Evolutionary conservation across 1,140 invertebrate species (phyloP), one percentile per base, ranked within the genome.

Genomic region (Archegozetes longisetosus): DNA sequence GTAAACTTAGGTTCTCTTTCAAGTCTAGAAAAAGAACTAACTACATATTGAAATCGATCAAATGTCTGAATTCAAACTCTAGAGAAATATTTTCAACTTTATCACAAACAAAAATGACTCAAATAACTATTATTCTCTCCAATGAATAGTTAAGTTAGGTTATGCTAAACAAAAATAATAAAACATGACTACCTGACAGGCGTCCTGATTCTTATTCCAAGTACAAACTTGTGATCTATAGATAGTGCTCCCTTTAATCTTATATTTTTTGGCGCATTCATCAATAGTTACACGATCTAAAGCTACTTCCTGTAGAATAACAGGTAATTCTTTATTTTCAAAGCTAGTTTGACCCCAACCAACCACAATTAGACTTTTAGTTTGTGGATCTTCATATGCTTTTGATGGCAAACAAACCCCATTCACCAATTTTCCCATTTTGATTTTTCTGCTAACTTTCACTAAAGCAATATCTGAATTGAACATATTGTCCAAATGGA

Each of bases 121-220:
- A n/a, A n/a, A n/a, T n/a, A n/a, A n/a, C n/a, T n/a, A n/a, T n/a
- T n/a, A n/a, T n/a, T n/a, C n/a, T n/a, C n/a, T n/a, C n/a, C n/a
- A n/a, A n/a, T n/a, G n/a, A n/a, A n/a, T n/a, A n/a, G n/a, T n/a
- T n/a, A n/a, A n/a, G n/a, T n/a, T n/a, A n/a, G n/a, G n/a, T n/a
- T n/a, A n/a, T n/a, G n/a, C n/a, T n/a, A n/a, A n/a, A 40, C 17
- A 40, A 40, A 9, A 40, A 40, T 40, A 40, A 40, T 40, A 40
- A 40, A 40, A 6, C 17, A 40, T 6, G 6, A 40, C 17, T 40
- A 79, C 79, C 70, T 84, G 82, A 69, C 84, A 86, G 0, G 83
- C 80, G 70, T 85, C 84, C 64, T 83, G 70, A 65, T 79, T 81
- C 3, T 87, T 87, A 9, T 86, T 86, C 68, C 86, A 91, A 29